phyloP scores from a whole-genome alignment of 2,113 vertebrate genomes.

The Spilogale gracilis region DNA sequence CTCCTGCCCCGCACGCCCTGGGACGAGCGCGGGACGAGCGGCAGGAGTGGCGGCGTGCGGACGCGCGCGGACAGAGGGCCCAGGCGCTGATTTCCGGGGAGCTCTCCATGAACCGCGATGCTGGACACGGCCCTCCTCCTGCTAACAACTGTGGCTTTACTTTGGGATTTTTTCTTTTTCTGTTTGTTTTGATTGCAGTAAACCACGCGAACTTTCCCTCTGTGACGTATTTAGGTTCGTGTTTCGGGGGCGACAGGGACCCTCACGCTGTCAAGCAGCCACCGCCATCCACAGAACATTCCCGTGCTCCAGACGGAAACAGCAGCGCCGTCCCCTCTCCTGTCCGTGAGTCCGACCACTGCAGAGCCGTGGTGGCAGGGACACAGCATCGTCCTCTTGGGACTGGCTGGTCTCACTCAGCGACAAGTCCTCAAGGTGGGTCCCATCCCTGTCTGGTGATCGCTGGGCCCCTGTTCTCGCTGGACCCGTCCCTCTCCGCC shows the following conservation, averaged over 20 bases:
- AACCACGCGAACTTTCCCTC: not conserved
- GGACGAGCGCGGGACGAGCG: not conserved
- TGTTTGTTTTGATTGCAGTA: not conserved
- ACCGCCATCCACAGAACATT: fast-evolving
- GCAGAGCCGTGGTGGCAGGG: not conserved
- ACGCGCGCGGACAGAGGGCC: not conserved
- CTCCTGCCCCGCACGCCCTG: not conserved
- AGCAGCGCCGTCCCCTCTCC: fast-evolving
- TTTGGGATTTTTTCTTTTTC: not conserved
- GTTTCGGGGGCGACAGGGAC: not conserved
- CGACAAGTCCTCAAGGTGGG: no score
- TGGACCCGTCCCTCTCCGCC: not conserved
- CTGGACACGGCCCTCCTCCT: not conserved
- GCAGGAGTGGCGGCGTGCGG: fast-evolving
- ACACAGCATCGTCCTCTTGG: not conserved
- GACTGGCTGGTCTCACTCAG: not conserved
- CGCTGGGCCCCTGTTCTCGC: not conserved
- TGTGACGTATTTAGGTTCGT: fast-evolving
- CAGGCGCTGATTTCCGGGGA: not conserved
- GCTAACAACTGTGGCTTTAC: not conserved
- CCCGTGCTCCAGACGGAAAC: not conserved
- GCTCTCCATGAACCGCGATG: not conserved
- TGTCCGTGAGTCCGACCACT: not conserved
- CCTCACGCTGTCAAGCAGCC: fast-evolving
- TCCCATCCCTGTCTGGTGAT: not conserved